Percentiles rank a stretch among this genome's conserved stretches.
phyloP scores from a whole-genome alignment of 2,113 vertebrate species.

The Ranitomeya variabilis region DNA sequence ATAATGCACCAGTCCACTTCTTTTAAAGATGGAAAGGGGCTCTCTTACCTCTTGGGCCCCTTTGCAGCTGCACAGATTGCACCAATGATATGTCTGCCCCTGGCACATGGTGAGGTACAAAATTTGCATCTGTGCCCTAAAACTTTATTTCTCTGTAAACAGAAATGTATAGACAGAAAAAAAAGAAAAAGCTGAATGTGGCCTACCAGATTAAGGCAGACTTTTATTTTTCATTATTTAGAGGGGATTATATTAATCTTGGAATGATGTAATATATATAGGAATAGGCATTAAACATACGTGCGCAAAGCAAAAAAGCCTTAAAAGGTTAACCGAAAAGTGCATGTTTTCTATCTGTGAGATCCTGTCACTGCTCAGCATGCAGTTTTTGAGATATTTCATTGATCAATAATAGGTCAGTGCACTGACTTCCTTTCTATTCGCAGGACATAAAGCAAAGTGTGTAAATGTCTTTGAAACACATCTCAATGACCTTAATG shows the following conservation, averaged over 20 bases:
- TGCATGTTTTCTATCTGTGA: background rate
- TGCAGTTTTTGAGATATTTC: slow-evolving; percentile 14
- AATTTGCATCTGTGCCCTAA: too few relatives aligned
- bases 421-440: slow-evolving; percentile 16
- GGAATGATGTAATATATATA: background rate
- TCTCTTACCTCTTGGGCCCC: too few relatives aligned
- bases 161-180: too few relatives aligned
- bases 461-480: slow-evolving; percentile 26
- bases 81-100: too few relatives aligned
- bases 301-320: background rate
- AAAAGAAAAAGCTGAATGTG: too few relatives aligned
- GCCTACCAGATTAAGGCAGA: too few relatives aligned
- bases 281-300: background rate
- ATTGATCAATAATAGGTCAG: slow-evolving; percentile 20
- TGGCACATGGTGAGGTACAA: too few relatives aligned
- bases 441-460: slow-evolving; percentile 16
- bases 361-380: background rate
- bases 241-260: background rate
- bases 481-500: slow-evolving; percentile 21
- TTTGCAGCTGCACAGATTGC: too few relatives aligned
- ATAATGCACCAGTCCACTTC: too few relatives aligned
- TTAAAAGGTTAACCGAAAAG: slow-evolving; percentile 2
- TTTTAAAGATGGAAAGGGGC: too few relatives aligned
- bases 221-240: background rate
- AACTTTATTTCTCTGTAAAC: too few relatives aligned